Evolutionary conservation across 2,113 vertebrate genomes (phyloP).

Genomic region (Platichthys stellatus): DNA sequence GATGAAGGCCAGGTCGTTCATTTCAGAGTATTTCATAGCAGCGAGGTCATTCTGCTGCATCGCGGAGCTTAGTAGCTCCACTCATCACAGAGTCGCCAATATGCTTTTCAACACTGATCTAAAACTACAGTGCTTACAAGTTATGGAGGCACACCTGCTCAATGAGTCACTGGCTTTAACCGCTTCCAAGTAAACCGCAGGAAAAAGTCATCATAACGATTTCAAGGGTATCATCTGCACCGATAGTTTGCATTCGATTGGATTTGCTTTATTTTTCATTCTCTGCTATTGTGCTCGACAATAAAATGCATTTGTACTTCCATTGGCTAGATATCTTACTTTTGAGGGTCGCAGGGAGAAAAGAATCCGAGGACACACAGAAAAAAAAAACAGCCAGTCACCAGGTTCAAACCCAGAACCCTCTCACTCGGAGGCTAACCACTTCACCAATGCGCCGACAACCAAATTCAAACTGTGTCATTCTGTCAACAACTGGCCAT

Average conservation of each 20-base stretch:
- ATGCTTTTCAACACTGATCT: constrained; percentile 33
- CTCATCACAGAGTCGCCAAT: constrained; percentile 31
- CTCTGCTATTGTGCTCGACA: not conserved
- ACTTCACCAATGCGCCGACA: no score
- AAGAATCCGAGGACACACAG: no score
- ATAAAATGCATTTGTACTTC: no score
- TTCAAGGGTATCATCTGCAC: not conserved
- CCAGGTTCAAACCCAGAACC: no score
- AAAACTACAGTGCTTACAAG: not conserved
- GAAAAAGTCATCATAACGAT: not conserved
- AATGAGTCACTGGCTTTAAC: not conserved
- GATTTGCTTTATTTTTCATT: not conserved
- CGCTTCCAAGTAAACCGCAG: not conserved
- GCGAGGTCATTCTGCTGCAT: constrained; percentile 41
- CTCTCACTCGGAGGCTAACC: no score
- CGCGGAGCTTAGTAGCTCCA: constrained; percentile 1
- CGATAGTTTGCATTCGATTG: no score
- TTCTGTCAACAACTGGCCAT: no score
- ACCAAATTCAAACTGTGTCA: no score
- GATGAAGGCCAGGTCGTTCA: constrained; percentile 47
- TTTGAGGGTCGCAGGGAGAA: no score
- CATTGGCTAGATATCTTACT: no score
- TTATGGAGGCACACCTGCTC: constrained; percentile 17
- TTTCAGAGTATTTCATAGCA: constrained; percentile 41
- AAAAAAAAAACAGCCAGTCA: no score